These are phyloP conservation scores for Aurelia aurita complex sp. Pacific DNA, from an alignment of 30 jellyfish, hydroid and myxozoan species.

Conservation along the genomic window DNA sequence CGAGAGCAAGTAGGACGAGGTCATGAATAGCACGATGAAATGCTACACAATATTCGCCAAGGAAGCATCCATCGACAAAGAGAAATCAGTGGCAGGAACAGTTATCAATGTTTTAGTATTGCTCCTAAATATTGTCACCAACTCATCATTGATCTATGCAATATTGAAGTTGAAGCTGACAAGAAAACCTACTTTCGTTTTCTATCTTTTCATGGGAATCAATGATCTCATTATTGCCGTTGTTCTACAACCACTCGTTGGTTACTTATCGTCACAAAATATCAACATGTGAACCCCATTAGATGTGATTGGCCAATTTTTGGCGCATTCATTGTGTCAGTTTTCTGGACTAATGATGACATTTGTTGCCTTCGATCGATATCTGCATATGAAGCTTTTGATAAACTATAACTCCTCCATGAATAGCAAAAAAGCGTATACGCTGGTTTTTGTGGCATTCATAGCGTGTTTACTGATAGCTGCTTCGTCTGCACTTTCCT, in stretches of 20 bases:
- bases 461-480: conserved; percentile 1
- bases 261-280: background rate
- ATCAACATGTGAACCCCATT: background rate
- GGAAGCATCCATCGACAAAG: no score
- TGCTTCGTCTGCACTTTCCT: conserved; percentile 8
- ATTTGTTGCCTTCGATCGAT: conserved; percentile 34
- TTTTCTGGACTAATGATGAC: conserved; percentile 28
- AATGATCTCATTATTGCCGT: conserved; percentile 7
- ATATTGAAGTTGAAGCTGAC: conserved; percentile 14
- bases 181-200: conserved; percentile 6
- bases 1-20: no score
- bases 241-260: conserved; percentile 13
- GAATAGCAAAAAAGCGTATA: background rate
- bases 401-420: background rate
- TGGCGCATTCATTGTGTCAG: conserved; percentile 13
- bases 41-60: no score
- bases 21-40: no score
- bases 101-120: background rate
- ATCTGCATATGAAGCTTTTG: background rate
- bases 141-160: conserved; percentile 2
- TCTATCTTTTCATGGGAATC: conserved; percentile 24
- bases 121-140: background rate
- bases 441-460: background rate
- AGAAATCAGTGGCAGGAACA: background rate
- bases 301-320: background rate